Evolutionary conservation across 2,797 vertebrate genomes (phyloP).

Genomic region (Pachyuromys duprasi): DNA sequence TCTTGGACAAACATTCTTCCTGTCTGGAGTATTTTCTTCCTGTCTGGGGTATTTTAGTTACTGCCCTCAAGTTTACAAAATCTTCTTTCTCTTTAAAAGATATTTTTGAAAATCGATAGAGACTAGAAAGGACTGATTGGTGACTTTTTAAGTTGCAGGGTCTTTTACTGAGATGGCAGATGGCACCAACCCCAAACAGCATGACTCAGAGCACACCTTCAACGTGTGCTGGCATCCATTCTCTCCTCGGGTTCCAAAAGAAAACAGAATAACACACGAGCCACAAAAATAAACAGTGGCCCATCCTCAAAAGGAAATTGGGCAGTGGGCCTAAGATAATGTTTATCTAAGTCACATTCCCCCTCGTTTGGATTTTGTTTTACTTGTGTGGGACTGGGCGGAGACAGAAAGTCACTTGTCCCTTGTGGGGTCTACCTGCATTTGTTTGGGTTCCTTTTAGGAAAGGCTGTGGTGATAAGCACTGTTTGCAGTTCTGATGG

Average conservation of each 20-base stretch:
- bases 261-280: conserved; percentile 41
- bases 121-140: conserved; percentile 60
- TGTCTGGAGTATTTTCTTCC: conserved; percentile 83
- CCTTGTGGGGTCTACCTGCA: not conserved
- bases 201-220: not conserved
- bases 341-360: conserved; percentile 61
- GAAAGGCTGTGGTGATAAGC: not conserved
- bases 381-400: conserved; percentile 13
- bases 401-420: not conserved
- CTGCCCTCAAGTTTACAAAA: conserved; percentile 71
- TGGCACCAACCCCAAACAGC: not conserved
- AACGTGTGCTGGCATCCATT: not conserved
- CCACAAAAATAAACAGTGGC: conserved; percentile 72
- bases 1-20: conserved; percentile 82
- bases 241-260: conserved; percentile 18
- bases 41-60: conserved; percentile 81
- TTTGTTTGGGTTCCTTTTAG: not conserved
- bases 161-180: conserved; percentile 18
- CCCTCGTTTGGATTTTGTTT: conserved; percentile 14
- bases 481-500: not conserved
- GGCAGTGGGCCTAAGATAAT: conserved; percentile 77
- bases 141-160: conserved; percentile 9
- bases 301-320: conserved; percentile 72
- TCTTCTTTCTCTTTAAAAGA: conserved; percentile 64
- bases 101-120: conserved; percentile 79